Base-by-base conservation (phyloP, 2,113 vertebrate genomes). In the Megaceryle torquata region DNA sequence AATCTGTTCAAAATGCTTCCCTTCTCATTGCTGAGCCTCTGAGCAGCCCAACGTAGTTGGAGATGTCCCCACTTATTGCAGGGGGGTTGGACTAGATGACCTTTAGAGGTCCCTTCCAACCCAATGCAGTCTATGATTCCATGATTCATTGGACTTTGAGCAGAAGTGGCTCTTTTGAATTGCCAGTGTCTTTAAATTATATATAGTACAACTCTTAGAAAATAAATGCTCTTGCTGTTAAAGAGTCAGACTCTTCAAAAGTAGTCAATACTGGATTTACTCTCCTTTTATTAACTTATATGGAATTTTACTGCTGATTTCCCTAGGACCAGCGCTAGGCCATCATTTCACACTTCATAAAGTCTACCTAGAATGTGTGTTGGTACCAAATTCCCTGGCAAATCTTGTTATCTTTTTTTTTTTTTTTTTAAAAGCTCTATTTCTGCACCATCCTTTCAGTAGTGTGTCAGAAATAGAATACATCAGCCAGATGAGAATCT, bases 291-390 rank as follows among this genome's bases (percentile, higher is more conserved):
- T 41, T 88, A 60, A 64, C 35, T 11, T n/a, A 20, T 21, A 31
- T 53, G 51, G 70, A 92, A 82, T 88, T 91, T 82, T 82, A 54
- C n/a, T 6, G 1, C 59, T 80, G 54, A 50, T 95, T 95, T 94
- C 31, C 53, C 18, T 57, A 56, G 31, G 29, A 91, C 72, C 89
- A 96, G 89, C 67, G 85, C 82, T 91, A 82, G 89, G 50, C 41
- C 59, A 80, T 93, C 93, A 94, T 87, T 91, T 91, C 84, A 88
- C 84, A 93, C 84, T 89, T 91, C 84, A 88, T 94, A 83, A 97
- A 85, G 56, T 91, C 26, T 51, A 87, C 69, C 77, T 82, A 75
- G 77, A 89, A 76, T 60, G 48, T 41, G 44, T 70, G n/a, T 59
- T 77, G 82, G 87, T 95, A 95, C 81, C 59, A 94, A 76, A 94